Evolutionary conservation across 53 echinoderm and acorn worm species (phyloP), one percentile per base, ranked within the genome.

Genomic region (Astropecten irregularis): DNA sequence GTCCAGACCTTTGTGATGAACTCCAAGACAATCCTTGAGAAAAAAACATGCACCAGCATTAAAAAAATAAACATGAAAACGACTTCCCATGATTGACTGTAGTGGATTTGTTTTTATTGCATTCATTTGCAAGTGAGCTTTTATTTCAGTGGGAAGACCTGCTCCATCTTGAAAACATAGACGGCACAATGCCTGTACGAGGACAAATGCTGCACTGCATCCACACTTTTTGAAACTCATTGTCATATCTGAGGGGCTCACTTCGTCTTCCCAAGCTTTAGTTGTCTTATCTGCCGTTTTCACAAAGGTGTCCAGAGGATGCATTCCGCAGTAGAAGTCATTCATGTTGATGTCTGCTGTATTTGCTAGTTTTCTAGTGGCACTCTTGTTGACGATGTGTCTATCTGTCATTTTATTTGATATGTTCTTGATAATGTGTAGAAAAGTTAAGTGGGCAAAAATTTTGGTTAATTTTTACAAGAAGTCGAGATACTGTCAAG

Each of bases 261-360:
- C 35, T 63, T 36, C 35, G 30, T 63, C n/a, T 63, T 36, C 64
- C 64, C n/a, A 69, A 1, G 20, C 22, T 42, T 20, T 42, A 27
- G 26, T 3, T 19, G 20, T 42, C 26, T 69, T 69, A 2, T 69
- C 69, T 23, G 69, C 69, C 46, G 69, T 23, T n/a, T 69, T 69
- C 9, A 44, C 69, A 69, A 69, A 69, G 2, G 69, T 69, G 2
- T 69, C 69, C 11, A 69, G 3, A 9, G 69, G 69, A n/a, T 69
- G 69, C 69, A 69, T 69, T 2, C 42, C 69, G 42, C 69, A 69
- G 31, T 42, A 69, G 46, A 69, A 69, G 3, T 69, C 27, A n/a
- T 69, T 69, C 3, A 69, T 69, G 69, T 2, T 19, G 31, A 0
- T 3, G 46, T 42, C 40, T n/a, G n/a, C n/a, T n/a, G n/a, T n/a